phyloP scores from a whole-genome alignment of 2,797 vertebrate species.

The Natrix natrix region DNA sequence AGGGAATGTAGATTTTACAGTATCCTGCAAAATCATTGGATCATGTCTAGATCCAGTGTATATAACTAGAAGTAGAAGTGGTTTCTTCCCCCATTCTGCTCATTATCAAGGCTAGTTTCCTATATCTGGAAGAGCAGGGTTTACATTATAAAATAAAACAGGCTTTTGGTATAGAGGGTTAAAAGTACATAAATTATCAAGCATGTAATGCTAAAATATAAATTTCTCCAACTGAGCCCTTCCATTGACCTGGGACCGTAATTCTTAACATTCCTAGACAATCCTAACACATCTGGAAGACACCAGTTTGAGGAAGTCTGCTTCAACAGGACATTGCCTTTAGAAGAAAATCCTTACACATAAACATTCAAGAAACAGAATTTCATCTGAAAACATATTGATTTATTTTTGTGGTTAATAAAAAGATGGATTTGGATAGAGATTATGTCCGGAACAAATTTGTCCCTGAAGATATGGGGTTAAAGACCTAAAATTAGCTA shows the following conservation, averaged over 20 bases:
- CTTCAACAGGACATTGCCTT: neutral
- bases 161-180: neutral
- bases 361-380: neutral
- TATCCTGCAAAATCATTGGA: too few species aligned
- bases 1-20: too few species aligned
- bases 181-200: neutral
- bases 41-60: too few species aligned
- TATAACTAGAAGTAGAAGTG: neutral
- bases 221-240: neutral
- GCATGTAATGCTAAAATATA: neutral
- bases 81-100: neutral
- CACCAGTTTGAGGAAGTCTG: neutral
- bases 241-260: neutral
- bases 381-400: neutral
- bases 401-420: neutral
- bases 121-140: neutral
- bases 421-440: neutral
- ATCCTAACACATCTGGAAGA: neutral
- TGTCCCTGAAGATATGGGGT: neutral
- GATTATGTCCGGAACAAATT: neutral
- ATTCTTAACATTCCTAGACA: neutral
- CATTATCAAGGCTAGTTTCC: neutral
- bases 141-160: neutral
- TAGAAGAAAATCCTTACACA: neutral
- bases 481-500: neutral